A percentile compares a stretch with the other conserved stretches of the same genome.
phyloP scores from a whole-genome alignment of 2,113 vertebrate genomes.

The Pollachius pollachius region DNA sequence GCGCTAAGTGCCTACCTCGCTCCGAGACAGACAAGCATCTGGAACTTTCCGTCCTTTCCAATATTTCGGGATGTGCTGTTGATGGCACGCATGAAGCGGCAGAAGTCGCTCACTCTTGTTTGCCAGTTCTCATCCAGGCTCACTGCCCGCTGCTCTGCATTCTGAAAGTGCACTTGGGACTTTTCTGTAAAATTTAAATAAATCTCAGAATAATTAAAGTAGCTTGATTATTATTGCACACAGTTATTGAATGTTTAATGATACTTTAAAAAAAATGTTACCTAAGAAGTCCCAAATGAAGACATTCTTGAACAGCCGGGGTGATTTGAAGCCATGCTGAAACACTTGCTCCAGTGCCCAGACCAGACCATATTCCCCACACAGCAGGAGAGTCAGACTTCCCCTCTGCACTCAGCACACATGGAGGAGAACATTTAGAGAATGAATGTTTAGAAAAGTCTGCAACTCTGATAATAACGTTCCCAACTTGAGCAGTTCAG shows the following conservation, averaged over 20 bases:
- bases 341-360: slow-evolving; percentile 97
- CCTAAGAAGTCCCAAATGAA: slow-evolving; percentile 99
- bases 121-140: slow-evolving; percentile 93
- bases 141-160: slow-evolving; percentile 83
- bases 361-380: slow-evolving; percentile 94
- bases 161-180: slow-evolving; percentile 94
- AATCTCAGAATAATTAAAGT: not conserved
- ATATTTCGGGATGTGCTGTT: slow-evolving; percentile 93
- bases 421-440: slow-evolving; percentile 4
- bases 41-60: slow-evolving; percentile 98
- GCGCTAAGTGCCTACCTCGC: slow-evolving; percentile 79
- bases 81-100: slow-evolving; percentile 92
- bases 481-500: not conserved
- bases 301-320: slow-evolving; percentile 96
- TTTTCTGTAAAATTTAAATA: slow-evolving; percentile 80
- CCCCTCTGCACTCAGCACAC: slow-evolving; percentile 73
- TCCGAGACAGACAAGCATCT: slow-evolving; percentile 97
- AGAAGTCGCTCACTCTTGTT: slow-evolving; percentile 88
- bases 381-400: slow-evolving; percentile 91
- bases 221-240: no score
- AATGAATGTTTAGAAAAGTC: not conserved
- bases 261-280: slow-evolving; percentile 54
- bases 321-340: slow-evolving; percentile 95
- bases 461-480: not conserved
- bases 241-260: not conserved